Evolutionary conservation across 1,140 invertebrate genomes (phyloP).

Genomic region (Bombyx mori): DNA sequence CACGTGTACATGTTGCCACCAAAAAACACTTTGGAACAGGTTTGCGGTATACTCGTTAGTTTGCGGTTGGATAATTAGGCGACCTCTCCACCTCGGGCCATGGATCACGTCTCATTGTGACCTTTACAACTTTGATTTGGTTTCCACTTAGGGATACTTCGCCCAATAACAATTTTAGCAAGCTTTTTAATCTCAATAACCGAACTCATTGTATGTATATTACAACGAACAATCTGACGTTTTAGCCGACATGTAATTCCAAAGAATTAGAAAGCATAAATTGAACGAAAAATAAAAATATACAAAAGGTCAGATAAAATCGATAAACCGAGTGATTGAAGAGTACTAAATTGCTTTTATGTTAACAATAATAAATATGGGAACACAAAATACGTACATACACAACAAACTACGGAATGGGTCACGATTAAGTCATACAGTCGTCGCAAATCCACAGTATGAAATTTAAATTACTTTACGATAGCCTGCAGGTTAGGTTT

Average conservation of each 20-base stretch:
- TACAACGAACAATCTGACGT: slow-evolving; percentile 5
- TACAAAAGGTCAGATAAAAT: slow-evolving; percentile 20
- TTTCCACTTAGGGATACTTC: slow-evolving; percentile 76
- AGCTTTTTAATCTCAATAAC: slow-evolving; percentile 41
- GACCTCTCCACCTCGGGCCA: slow-evolving; percentile 48
- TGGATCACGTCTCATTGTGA: slow-evolving; percentile 77
- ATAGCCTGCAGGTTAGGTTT: neutral
- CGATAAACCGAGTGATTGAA: slow-evolving; percentile 59
- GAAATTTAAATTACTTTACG: neutral
- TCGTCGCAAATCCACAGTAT: slow-evolving; percentile 65
- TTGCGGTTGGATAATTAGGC: slow-evolving; percentile 36
- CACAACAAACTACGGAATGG: slow-evolving; percentile 67
- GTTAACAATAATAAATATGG: slow-evolving; percentile 51
- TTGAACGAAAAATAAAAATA: too few species aligned
- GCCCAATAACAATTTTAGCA: slow-evolving; percentile 55
- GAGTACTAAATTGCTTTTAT: slow-evolving; percentile 51
- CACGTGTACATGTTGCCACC: slow-evolving; percentile 45
- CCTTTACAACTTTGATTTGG: slow-evolving; percentile 80
- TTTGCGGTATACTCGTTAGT: slow-evolving; percentile 39
- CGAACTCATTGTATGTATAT: slow-evolving; percentile 29
- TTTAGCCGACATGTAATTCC: slow-evolving; percentile 23
- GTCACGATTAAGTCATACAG: slow-evolving; percentile 59
- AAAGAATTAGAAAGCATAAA: slow-evolving; percentile 8
- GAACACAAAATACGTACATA: slow-evolving; percentile 66
- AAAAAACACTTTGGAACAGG: slow-evolving; percentile 30